These are phyloP conservation scores for Leptobrachium leishanense DNA, from an alignment of 2,113 vertebrate species.

Conservation along the genomic window DNA sequence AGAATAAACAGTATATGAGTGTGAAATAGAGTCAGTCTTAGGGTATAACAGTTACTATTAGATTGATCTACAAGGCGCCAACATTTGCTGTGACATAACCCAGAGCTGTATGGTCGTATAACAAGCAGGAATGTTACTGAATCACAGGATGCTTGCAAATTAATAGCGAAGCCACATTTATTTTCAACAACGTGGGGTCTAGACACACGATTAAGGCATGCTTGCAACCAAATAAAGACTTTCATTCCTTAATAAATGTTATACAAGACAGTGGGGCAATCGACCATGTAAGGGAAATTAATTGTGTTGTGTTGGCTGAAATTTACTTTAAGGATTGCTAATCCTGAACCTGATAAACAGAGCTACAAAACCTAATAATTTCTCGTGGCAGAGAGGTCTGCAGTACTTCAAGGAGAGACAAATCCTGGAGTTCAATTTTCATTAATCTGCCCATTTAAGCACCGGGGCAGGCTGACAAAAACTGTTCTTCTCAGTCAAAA, in stretches of 20 bases:
- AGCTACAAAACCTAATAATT: too few relatives aligned
- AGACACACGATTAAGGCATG: not conserved
- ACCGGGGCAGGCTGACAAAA: too few relatives aligned
- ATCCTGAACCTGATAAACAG: too few relatives aligned
- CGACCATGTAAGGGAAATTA: too few relatives aligned
- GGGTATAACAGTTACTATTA: not conserved
- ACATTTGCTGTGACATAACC: not conserved
- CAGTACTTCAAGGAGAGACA: too few relatives aligned
- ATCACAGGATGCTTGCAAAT: not conserved
- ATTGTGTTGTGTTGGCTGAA: too few relatives aligned
- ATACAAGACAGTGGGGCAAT: too few relatives aligned
- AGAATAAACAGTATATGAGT: not conserved
- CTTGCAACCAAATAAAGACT: not conserved
- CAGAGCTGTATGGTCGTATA: not conserved
- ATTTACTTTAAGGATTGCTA: too few relatives aligned
- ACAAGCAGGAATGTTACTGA: not conserved
- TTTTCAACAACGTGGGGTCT: not conserved
- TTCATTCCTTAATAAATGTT: not conserved
- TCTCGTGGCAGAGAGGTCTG: too few relatives aligned
- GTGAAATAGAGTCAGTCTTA: not conserved
- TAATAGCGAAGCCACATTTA: not conserved
- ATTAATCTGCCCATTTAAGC: too few relatives aligned
- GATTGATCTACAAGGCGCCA: not conserved
- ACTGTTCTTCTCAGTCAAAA: too few relatives aligned
- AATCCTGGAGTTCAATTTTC: too few relatives aligned